Evolutionary conservation across 2,113 vertebrate genomes (phyloP).

Genomic region (Hylia prasina): DNA sequence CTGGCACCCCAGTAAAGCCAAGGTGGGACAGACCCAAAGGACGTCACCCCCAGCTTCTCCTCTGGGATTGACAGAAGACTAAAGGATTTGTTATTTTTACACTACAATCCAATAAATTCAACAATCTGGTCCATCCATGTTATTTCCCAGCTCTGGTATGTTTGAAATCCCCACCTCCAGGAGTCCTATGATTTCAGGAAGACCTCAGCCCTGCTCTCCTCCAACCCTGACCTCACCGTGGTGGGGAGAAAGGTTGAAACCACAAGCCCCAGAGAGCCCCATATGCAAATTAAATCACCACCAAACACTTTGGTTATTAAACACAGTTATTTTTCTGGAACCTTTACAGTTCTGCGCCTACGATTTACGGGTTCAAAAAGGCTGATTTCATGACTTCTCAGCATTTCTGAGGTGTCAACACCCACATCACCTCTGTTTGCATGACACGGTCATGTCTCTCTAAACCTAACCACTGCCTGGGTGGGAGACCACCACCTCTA

Average conservation of each 20-base stretch:
- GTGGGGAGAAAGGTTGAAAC: neutral
- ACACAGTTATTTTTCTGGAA: neutral
- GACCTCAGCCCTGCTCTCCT: neutral
- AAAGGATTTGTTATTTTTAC: neutral
- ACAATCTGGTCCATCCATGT: neutral
- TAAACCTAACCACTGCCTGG: neutral
- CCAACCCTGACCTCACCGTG: neutral
- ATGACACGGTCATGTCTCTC: neutral
- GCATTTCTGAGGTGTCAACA: neutral
- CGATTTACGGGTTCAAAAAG: neutral
- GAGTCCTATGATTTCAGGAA: neutral
- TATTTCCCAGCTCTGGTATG: neutral
- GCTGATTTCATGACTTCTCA: neutral
- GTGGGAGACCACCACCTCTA: neutral
- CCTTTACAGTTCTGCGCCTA: neutral
- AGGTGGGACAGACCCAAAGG: neutral
- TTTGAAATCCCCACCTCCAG: neutral
- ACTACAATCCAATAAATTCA: neutral
- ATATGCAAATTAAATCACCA: slow-evolving; percentile 35
- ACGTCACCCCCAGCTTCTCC: neutral
- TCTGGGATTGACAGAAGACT: neutral
- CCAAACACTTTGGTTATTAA: neutral
- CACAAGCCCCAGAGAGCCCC: neutral
- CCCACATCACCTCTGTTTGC: neutral
- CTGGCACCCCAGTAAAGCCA: neutral